Evolutionary conservation across 2,113 vertebrate genomes (phyloP), one percentile per base, ranked within the genome.

Genomic region (Motacilla alba): DNA sequence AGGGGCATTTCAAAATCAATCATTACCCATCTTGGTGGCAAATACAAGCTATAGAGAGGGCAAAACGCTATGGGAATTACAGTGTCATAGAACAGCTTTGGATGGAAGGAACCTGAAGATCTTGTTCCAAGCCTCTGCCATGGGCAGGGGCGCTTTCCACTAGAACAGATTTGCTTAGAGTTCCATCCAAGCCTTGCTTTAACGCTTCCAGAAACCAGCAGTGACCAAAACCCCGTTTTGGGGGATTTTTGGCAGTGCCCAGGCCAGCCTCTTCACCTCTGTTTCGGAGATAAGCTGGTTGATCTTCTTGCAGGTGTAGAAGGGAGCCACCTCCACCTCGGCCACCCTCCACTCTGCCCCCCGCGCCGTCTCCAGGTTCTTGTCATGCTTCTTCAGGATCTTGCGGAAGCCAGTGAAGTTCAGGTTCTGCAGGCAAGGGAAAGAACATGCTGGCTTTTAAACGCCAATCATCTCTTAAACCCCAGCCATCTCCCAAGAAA

Each of bases 281-380:
- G 99, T 99, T 98, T 99, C 99, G 0, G 99, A 99, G 97, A 99
- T 99, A 66, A 99, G 98, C 97, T 99, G 99, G 62, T 99, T 99
- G 98, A 99, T 99, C 98, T 99, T 99, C 97, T 99, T 99, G 98
- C 99, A 99, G 50, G 98, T 99, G 97, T 99, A 99, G 97, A 99
- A 99, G 13, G 99, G 99, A 11, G 99, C 99, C 97, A 99, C 98
- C 96, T 99, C 99, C 95, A 99, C 99, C 31, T 99, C 99, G 62
- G 98, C 98, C 97, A 99, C 99, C 8, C 99, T 97, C 99, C 99
- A 99, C 95, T 99, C 99, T 1, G 99, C 99, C 20, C 99, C 99
- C 24, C 99, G 99, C 7, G 98, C 37, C 0, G 99, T 99, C 90
- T 99, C 99, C 98, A 99, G 98, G 96, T 99, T 99, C 98, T 99